Base-by-base conservation (phyloP, 1,140 invertebrate genomes). In the Wiebesia pumilae region DNA sequence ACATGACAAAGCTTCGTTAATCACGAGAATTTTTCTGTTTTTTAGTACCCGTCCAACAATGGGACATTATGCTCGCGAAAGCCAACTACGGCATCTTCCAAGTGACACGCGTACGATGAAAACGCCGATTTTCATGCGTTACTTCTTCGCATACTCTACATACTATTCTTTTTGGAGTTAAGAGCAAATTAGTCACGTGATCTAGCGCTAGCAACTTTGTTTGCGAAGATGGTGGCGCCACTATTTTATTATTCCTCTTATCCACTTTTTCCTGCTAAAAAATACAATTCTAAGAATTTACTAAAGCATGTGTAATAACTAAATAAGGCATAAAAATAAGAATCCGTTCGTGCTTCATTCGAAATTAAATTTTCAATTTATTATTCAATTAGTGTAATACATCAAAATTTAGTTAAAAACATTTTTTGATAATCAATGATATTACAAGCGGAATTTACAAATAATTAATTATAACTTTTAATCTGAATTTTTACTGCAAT, bases 1-100 rank as follows among this genome's bases (percentile, higher is more conserved):
- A 97, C 97, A 97, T 97, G 88, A 90, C 82, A 87, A 80, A 33
- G 85, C 65, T 79, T 81, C 33, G 43, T 81, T 85, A 85, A 4
- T 81, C 16, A n/a, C n/a, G 21, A 81, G 30, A 19, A 80, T 71
- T 73, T 40, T 81, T 40, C 47, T 71, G 24, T 85, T 81, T 38
- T 47, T 86, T 54, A 81, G 1, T 47, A 69, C n/a, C 65, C 4
- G 6, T 12, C 27, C 19, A 73, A 77, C 51, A 75, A 81, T 75
- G 7, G 35, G 27, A 43, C 84, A 86, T 86, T 47, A 16, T 51
- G 65, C 24, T 21, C 35, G 7, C 24, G 19, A 65, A 43, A 16
- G 21, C 35, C n/a, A 30, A 75, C 62, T n/a, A 9, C 43, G 12
- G 43, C 79, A 86, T 81, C 33, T 51, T 65, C 16, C 38, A 47